Base-by-base conservation (phyloP, 2,113 vertebrate species). In the Malurus melanocephalus region DNA sequence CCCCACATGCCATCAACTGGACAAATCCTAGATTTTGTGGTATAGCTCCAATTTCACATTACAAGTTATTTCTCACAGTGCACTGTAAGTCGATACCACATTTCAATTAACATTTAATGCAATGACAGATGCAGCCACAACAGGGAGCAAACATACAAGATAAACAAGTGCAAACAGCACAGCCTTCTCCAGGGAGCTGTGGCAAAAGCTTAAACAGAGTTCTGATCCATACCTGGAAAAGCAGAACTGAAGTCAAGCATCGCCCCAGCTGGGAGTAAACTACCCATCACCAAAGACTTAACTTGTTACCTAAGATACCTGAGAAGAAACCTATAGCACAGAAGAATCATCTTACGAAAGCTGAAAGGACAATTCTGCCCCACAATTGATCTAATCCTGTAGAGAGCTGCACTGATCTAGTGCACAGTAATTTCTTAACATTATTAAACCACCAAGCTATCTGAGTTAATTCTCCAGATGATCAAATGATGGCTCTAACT, bases 341-440 rank as follows among this genome's bases (percentile, higher is more conserved):
- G 13, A 52, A 60, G 81, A 83, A 71, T 9, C 7, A 28, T 48
- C 26, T 46, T 66, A 16, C 0, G 18, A 7, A 67, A 75, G 18
- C 1, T 68, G 28, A 65, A 77, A 67, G 43, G 52, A 84, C 13
- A 77, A 19, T 51, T 80, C 27, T 84, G 33, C 23, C 7, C 23
- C 32, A 55, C 26, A 79, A 82, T 3, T 59, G 14, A 61, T 32
- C 33, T 62, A 86, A 88, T 45, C 10, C 65, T 74, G 23, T 7
- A 46, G 16, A 82, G 23, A 28, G 12, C 16, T 42, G 46, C 20
- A 26, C 9, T 33, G 0, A 0, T 14, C 43, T 57, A 45, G 13
- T 1, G 5, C 0, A 0, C 9, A 67, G 27, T 45, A 22, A 78
- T 52, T 81, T 72, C 32, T 42, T 16, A 86, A 26, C 1, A 2